phyloP scores from a whole-genome alignment of 1,140 invertebrate genomes.

The Drosophila athabasca region DNA sequence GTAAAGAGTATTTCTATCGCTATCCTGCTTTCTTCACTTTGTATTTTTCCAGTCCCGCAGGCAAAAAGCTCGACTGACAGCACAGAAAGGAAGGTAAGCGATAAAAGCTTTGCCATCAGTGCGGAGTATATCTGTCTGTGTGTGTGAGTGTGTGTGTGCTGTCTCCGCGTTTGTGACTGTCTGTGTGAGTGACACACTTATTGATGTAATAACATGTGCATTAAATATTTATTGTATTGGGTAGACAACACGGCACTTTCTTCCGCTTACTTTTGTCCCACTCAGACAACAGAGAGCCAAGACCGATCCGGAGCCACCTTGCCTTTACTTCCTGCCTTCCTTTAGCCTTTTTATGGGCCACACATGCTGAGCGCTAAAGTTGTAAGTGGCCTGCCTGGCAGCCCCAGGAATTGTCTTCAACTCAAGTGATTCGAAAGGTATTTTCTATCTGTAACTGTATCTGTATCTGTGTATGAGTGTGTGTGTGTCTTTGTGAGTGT shows the following conservation, averaged over 20 bases:
- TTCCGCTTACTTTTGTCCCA: slow-evolving; percentile 42
- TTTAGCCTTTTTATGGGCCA: slow-evolving; percentile 30
- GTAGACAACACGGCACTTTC: slow-evolving; percentile 77
- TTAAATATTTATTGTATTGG: slow-evolving; percentile 82
- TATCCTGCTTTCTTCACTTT: not conserved
- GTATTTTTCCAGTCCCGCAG: slow-evolving; percentile 1
- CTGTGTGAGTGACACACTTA: slow-evolving; percentile 72
- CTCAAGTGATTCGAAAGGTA: slow-evolving; percentile 34
- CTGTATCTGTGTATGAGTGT: not conserved
- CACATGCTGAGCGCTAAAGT: slow-evolving; percentile 39
- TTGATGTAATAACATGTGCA: slow-evolving; percentile 82
- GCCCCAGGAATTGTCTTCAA: slow-evolving; percentile 45
- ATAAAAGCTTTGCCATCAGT: slow-evolving; percentile 68
- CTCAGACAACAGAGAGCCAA: not conserved
- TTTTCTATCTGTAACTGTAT: slow-evolving; percentile 15
- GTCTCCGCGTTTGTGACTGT: slow-evolving; percentile 1
- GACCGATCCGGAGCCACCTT: not conserved
- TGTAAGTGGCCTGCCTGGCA: slow-evolving; percentile 37
- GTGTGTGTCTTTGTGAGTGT: not conserved
- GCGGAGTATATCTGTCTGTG: not conserved
- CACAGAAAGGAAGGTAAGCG: slow-evolving; percentile 25
- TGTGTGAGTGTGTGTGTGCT: slow-evolving; percentile 48
- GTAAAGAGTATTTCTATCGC: not conserved
- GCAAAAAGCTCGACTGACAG: slow-evolving; percentile 20
- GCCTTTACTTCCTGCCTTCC: not conserved